Conservation (phyloP, 2,113 vertebrate species). For the Clupea harengus region DNA sequence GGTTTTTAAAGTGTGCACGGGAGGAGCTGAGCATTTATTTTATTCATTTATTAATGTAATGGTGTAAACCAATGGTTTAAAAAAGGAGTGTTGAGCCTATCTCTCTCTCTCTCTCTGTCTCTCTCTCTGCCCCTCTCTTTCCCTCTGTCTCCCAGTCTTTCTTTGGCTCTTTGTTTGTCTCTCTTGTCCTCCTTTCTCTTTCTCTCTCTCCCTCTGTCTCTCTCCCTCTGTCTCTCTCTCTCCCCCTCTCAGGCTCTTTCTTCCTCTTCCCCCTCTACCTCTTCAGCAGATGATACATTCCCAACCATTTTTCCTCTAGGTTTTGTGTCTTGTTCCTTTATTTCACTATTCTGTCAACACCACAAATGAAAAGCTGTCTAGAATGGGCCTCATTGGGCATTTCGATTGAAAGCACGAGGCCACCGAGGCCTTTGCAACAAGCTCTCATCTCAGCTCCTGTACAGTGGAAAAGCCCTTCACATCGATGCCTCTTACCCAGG, state of each 20-base stretch:
- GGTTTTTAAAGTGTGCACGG: no score
- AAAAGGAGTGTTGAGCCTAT: no score
- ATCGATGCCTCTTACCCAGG: neutral
- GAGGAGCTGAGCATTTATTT: no score
- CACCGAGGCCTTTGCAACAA: neutral
- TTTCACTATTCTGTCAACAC: neutral
- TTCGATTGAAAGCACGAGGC: neutral
- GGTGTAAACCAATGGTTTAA: no score
- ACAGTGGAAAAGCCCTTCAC: neutral
- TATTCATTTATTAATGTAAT: no score
- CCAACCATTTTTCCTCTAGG: neutral
- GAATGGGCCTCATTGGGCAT: neutral
- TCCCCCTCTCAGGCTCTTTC: neutral
- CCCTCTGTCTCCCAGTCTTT: neutral
- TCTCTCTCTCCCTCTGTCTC: conserved; percentile 13
- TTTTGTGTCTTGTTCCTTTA: neutral
- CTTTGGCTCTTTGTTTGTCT: neutral
- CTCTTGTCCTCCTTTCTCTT: conserved; percentile 1
- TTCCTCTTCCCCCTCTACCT: neutral
- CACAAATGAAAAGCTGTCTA: neutral
- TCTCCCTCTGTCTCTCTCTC: conserved; percentile 18
- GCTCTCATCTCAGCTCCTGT: neutral
- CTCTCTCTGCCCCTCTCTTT: no score
- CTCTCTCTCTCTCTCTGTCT: no score
- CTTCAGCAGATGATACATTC: neutral